Base-by-base conservation (phyloP, 2,797 vertebrate genomes). In the Gymnoscopelus microlampas region DNA sequence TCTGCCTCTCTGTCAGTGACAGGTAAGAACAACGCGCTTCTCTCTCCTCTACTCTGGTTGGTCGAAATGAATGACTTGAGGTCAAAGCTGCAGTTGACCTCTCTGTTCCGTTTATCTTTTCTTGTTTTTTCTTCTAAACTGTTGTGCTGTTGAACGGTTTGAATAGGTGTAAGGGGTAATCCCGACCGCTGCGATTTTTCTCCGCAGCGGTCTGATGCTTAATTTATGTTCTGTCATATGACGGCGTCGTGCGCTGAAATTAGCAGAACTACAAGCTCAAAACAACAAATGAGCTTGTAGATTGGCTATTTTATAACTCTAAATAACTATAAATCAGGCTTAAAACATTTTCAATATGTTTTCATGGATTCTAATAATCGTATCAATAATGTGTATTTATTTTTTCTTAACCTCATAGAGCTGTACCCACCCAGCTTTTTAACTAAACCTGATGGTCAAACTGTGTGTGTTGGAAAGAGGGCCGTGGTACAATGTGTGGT, bases 381-480 rank as follows among this genome's bases (percentile, higher is more conserved):
- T 67, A 56, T 53, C 69, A 73, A 67, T 92, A 88, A 91, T 77
- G 65, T 78, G 35, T 70, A 74, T 76, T 83, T 64, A 73, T 91
- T 60, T 77, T 68, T 78, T 73, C 82, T 80, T 81, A 26, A 70
- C 60, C 44, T 54, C 15, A 62, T 95, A 97, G 96, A 97, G 89
- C 92, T 94, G 4, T 90, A 92, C 66, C 94, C 94, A 0, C 96
- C 96, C 86, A 89, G 91, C 53, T 97, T 97, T 94, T 76, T 95
- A 88, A 94, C 89, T 91, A 95, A 94, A 91, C 95, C 95, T 78
- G 95, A 97, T 68, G 87, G 95, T 85, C 83, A 96, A 79, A 96
- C 92, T 14, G 87, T 95, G 85, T 97, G 91, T 91, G 95, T 96
- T 86, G 97, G 96, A 78, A 95, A 96, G 90, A 92, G 77, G 85